Evolutionary conservation across 2,888 invertebrate species (phyloP).

Genomic region (Drosophila conformis): DNA sequence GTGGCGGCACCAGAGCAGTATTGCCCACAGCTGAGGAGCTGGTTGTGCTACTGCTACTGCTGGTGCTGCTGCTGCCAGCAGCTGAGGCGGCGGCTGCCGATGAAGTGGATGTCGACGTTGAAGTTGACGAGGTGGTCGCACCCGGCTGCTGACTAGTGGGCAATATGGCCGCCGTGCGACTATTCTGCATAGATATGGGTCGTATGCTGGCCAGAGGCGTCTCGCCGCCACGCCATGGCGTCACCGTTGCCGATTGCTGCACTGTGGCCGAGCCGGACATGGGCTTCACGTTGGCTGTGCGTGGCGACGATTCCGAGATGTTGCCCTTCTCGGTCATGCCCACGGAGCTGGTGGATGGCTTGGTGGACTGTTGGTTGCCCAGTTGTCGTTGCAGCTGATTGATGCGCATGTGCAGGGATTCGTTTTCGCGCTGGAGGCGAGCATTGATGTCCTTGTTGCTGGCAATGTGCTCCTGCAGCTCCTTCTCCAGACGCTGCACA

Average conservation of each 20-base stretch:
- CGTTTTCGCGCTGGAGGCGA: constrained; percentile 87
- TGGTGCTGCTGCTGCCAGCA: constrained; percentile 47
- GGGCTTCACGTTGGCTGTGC: constrained; percentile 97
- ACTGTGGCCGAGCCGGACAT: constrained; percentile 90
- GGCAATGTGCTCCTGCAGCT: constrained; percentile 88
- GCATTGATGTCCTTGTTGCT: constrained; percentile 87
- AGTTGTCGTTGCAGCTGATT: constrained; percentile 89
- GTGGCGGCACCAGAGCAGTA: constrained; percentile 87
- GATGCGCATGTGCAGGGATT: constrained; percentile 90
- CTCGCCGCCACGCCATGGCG: constrained; percentile 91
- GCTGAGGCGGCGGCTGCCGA: constrained; percentile 58
- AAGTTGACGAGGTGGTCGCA: constrained; percentile 71
- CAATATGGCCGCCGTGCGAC: constrained; percentile 91
- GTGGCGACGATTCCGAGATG: constrained; percentile 86
- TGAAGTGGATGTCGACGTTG: constrained; percentile 74
- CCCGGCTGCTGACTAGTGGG: constrained; percentile 87
- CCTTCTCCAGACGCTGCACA: constrained; percentile 90
- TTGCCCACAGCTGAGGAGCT: constrained; percentile 78
- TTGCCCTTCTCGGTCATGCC: constrained; percentile 87
- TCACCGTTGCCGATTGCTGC: constrained; percentile 86
- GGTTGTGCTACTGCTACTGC: constrained; percentile 43
- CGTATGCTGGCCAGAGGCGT: constrained; percentile 96
- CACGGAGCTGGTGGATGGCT: constrained; percentile 89
- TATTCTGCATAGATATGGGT: constrained; percentile 92
- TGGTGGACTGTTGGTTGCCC: constrained; percentile 88